Conservation (phyloP, 2,888 invertebrate species). For the Andrena hattorfiana region DNA sequence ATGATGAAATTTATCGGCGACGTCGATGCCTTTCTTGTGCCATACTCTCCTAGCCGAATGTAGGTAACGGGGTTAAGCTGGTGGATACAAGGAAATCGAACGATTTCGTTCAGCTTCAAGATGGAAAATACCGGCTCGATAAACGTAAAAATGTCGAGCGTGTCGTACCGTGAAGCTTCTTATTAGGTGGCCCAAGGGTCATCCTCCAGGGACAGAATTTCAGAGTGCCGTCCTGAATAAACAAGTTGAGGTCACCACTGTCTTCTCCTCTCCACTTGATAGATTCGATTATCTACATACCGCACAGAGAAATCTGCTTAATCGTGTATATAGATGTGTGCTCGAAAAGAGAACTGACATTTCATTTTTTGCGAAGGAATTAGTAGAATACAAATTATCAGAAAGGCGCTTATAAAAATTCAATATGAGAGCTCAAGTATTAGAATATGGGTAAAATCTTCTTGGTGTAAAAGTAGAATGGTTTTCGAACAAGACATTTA, state of each 20-base stretch:
- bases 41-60: neutral
- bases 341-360: too few species aligned
- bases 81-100: constrained; percentile 8
- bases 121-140: constrained; percentile 15
- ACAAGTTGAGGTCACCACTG: neutral
- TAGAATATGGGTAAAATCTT: too few species aligned
- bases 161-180: constrained; percentile 3
- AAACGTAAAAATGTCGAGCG: constrained; percentile 19
- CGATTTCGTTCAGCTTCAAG: constrained; percentile 20
- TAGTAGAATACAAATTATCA: too few species aligned
- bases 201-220: neutral
- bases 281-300: neutral
- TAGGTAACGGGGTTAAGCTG: constrained; percentile 34
- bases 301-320: neutral
- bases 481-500: too few species aligned
- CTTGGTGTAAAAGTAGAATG: too few species aligned
- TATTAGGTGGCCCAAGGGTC: neutral
- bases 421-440: too few species aligned
- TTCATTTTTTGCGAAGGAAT: too few species aligned
- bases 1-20: constrained; percentile 50
- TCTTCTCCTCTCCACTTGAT: neutral
- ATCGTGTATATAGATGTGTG: neutral
- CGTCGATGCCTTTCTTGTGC: constrained; percentile 7
- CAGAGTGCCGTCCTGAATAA: neutral
- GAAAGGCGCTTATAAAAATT: too few species aligned